phyloP scores from a whole-genome alignment of 2,888 invertebrate genomes.

The Masnerella sp. region DNA sequence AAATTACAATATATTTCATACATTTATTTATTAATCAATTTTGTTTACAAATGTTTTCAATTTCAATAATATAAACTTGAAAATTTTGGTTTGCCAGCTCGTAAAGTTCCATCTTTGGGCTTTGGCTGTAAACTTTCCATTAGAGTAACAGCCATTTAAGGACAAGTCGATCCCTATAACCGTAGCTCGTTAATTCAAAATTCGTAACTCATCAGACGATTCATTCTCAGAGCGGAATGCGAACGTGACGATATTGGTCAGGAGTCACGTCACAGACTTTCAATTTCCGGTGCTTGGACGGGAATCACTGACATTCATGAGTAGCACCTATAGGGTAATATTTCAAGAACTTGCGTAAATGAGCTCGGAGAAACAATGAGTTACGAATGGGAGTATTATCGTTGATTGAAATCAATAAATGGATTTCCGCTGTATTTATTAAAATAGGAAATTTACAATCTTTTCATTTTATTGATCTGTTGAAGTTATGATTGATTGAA shows the following conservation, averaged over 20 bases:
- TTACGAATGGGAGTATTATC: constrained; percentile 35
- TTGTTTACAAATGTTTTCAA: too few species aligned
- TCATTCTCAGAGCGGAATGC: constrained; percentile 55
- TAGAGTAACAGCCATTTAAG: constrained; percentile 41
- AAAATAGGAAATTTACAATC: too few species aligned
- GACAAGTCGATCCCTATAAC: constrained; percentile 41
- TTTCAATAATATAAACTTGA: too few species aligned
- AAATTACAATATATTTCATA: too few species aligned
- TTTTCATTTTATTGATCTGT: too few species aligned
- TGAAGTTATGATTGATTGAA: too few species aligned
- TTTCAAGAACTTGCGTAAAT: constrained; percentile 56
- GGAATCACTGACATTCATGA: constrained; percentile 59
- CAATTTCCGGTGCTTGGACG: constrained; percentile 61
- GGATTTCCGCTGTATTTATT: constrained; percentile 21
- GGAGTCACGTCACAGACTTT: constrained; percentile 63
- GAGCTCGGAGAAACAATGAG: constrained; percentile 44
- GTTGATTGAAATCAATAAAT: constrained; percentile 46
- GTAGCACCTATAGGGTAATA: constrained; percentile 52
- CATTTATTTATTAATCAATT: too few species aligned
- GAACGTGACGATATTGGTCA: constrained; percentile 58
- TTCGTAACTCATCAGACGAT: constrained; percentile 61
- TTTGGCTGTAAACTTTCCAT: too few species aligned
- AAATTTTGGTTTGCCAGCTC: too few species aligned
- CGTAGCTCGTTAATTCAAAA: constrained; percentile 60
- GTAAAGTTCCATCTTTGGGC: too few species aligned